A percentile compares a stretch with the other conserved stretches of the same genome.
These are phyloP conservation scores for Cyrtorhinus lividipennis DNA, from an alignment of 1,140 invertebrate species.

Conservation along the genomic window DNA sequence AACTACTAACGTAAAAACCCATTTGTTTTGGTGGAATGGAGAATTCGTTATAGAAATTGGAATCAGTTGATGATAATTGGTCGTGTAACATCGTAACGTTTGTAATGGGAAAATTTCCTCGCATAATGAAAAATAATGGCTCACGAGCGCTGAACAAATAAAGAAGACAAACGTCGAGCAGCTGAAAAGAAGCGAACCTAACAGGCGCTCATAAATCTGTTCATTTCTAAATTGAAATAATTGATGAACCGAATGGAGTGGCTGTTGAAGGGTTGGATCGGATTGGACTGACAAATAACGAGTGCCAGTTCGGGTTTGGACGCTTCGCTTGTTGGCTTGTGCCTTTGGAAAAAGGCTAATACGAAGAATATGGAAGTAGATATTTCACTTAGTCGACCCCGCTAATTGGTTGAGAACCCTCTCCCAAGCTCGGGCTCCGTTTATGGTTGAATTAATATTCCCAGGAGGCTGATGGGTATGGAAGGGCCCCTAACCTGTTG, in stretches of 20 bases:
- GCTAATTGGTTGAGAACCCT: constrained; percentile 14
- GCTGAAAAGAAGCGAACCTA: no score
- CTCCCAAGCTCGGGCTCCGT: no score
- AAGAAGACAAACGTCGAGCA: no score
- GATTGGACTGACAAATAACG: neutral
- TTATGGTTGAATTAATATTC: constrained; percentile 16
- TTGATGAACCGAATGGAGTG: neutral
- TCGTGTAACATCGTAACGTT: no score
- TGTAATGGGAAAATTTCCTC: no score
- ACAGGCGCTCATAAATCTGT: neutral
- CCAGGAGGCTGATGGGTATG: no score
- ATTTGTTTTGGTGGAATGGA: no score
- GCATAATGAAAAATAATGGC: no score
- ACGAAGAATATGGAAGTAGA: constrained; percentile 10
- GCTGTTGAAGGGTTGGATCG: neutral
- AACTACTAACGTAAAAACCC: no score
- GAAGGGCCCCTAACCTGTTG: constrained; percentile 3
- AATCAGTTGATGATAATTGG: no score
- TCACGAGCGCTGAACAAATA: no score
- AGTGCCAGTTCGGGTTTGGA: neutral
- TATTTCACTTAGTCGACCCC: constrained; percentile 16
- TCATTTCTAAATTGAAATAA: neutral
- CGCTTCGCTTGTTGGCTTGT: constrained; percentile 2
- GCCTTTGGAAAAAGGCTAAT: constrained; percentile 2
- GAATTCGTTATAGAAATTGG: no score